Conservation (phyloP, 2,113 vertebrate genomes). For the Morone chrysops region DNA sequence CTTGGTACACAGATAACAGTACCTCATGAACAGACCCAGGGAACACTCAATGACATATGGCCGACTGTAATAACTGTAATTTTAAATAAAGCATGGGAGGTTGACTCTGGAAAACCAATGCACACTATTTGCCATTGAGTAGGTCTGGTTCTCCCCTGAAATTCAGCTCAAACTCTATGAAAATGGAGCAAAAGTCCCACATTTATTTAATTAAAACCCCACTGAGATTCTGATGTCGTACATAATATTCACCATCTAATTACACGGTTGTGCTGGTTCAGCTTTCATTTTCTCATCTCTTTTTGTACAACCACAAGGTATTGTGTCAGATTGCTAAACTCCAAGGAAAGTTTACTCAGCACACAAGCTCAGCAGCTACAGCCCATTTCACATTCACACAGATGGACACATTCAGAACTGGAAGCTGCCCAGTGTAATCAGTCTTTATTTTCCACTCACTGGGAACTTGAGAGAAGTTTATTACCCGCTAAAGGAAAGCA, state of each 20-base stretch:
- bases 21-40: background rate
- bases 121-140: background rate
- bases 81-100: conserved; percentile 7
- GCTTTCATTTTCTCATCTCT: conserved; percentile 9
- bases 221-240: background rate
- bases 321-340: conserved; percentile 14
- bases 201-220: conserved; percentile 5
- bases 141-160: background rate
- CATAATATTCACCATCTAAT: conserved; percentile 10
- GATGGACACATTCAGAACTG: conserved; percentile 45
- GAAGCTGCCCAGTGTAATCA: conserved; percentile 16
- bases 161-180: background rate
- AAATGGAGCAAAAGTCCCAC: conserved; percentile 1
- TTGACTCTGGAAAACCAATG: background rate
- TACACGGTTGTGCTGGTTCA: background rate
- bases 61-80: conserved; percentile 14
- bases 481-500: background rate
- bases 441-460: background rate
- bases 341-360: conserved; percentile 28
- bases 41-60: background rate
- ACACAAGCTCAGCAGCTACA: conserved; percentile 21
- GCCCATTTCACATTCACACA: conserved; percentile 13
- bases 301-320: conserved; percentile 6
- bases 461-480: background rate
- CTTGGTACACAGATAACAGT: background rate